A percentile compares a stretch with the other conserved stretches of the same genome.
These are phyloP conservation scores for Scolopax bukidnonensis DNA, from an alignment of 2,797 vertebrate species.

Conservation along the genomic window DNA sequence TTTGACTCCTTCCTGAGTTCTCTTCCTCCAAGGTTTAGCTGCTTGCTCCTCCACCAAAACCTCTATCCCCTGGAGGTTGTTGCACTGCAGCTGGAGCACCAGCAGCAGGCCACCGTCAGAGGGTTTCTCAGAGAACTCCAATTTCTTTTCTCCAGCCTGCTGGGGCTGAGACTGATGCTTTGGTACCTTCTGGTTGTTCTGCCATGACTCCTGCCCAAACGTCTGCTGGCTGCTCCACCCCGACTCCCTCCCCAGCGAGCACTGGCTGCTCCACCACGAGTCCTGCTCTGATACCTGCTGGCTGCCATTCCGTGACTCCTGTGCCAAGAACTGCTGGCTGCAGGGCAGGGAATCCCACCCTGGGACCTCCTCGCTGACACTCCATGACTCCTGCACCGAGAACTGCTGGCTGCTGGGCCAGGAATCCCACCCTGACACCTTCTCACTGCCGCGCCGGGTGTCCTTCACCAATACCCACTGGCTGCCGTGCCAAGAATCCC, in stretches of 20 bases:
- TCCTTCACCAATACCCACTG: fast-evolving
- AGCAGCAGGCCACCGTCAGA: background rate
- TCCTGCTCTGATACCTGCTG: background rate
- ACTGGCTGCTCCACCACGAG: background rate
- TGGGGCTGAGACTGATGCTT: background rate
- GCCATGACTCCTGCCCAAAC: background rate
- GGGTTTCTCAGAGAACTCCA: background rate
- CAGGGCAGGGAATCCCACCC: fast-evolving
- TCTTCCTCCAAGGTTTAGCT: background rate
- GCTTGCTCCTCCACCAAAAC: background rate
- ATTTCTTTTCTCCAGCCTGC: background rate
- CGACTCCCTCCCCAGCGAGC: too few relatives aligned
- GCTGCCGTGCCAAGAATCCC: fast-evolving
- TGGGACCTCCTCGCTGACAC: background rate
- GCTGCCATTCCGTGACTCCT: background rate
- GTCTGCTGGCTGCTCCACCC: fast-evolving
- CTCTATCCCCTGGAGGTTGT: background rate
- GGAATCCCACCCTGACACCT: too few relatives aligned
- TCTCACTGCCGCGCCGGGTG: background rate
- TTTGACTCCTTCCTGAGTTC: background rate
- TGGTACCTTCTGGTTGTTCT: fast-evolving
- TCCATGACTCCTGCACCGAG: background rate
- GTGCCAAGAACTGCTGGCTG: background rate
- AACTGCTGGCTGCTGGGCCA: background rate
- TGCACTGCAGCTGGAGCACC: background rate